Conservation (phyloP, 2,113 vertebrate genomes). For the Leptobrachium ailaonicum region DNA sequence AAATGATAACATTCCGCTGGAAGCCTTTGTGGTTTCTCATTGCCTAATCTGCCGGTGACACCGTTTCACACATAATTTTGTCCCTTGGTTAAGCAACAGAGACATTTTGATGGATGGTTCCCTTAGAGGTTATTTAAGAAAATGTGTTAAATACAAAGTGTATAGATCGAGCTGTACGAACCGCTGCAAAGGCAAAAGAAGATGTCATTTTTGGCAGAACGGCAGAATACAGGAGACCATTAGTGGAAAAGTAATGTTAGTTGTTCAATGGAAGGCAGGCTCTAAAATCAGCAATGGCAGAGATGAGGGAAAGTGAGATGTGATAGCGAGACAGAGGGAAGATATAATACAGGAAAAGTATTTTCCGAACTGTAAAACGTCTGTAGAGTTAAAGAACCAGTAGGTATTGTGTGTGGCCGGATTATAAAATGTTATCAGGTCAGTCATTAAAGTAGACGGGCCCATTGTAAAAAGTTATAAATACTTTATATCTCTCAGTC, state of each 20-base stretch:
- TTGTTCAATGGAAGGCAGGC: slow-evolving; percentile 14
- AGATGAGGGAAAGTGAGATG: slow-evolving; percentile 16
- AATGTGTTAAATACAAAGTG: background rate
- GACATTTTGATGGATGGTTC: background rate
- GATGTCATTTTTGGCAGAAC: slow-evolving; percentile 5
- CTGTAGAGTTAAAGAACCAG: background rate
- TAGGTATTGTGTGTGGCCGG: background rate
- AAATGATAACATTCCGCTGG: background rate
- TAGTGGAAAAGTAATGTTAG: slow-evolving; percentile 25
- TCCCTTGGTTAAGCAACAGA: background rate
- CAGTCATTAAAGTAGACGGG: slow-evolving; percentile 4
- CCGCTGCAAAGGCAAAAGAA: slow-evolving; percentile 1
- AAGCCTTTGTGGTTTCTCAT: background rate
- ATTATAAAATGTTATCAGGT: background rate
- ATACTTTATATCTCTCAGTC: too few relatives aligned
- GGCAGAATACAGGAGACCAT: slow-evolving; percentile 12
- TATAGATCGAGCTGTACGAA: background rate
- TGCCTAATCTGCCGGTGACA: background rate
- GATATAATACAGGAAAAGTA: background rate
- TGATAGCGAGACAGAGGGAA: background rate
- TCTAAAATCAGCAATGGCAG: slow-evolving; percentile 10
- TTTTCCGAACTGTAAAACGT: background rate
- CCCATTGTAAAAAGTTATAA: background rate
- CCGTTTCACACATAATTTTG: background rate
- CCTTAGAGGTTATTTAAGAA: background rate